Base-by-base conservation (phyloP, 2,797 vertebrate genomes). In the Acomys russatus region DNA sequence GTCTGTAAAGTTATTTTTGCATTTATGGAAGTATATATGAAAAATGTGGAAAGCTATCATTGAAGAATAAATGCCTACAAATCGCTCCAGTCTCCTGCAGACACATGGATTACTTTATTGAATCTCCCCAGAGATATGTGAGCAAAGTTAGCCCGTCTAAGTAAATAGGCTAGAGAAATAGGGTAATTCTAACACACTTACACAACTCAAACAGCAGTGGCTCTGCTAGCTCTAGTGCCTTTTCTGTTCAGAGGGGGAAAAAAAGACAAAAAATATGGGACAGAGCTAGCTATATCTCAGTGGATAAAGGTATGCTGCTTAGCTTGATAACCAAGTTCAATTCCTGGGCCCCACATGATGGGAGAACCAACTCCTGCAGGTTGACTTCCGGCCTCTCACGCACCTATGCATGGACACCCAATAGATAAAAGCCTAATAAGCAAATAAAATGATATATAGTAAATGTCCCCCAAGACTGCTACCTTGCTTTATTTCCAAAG, bases 1-100 rank as follows among this genome's bases (percentile, higher is more conserved):
- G 59, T 38, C 49, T 74, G 70, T 38, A 54, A 84, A 92, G 54
- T 94, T 88, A 84, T 93, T 95, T 96, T 96, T 92, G 35, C 33
- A 66, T 90, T 90, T 90, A 49, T 95, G 76, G 28, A 94, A 44
- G 12, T 90, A 70, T 51, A 8, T 92, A 77, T 93, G 64, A 28
- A 95, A 89, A 68, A 23, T 59, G 51, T 0, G 15, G 66, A 77
- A 71, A 95, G 61, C 38, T 77, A 56, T 9, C 80, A 64, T 54
- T 61, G 84, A 63, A 44, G 78, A 88, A 85, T 80, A 86, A 76
- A 85, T 79, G 56, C 73, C 49, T 87, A 70, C 22, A 38, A 44
- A 80, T 59, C 80, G 44, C 61, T 44, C 79, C 3, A 23, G 85
- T 94, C 33, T 85, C 1, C 66, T 56, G 18, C 44, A 73, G 38